Percentiles rank a stretch among this genome's conserved stretches.
These are phyloP conservation scores for Loxodonta africana DNA, from an alignment of 2,113 vertebrate species.

Conservation along the genomic window DNA sequence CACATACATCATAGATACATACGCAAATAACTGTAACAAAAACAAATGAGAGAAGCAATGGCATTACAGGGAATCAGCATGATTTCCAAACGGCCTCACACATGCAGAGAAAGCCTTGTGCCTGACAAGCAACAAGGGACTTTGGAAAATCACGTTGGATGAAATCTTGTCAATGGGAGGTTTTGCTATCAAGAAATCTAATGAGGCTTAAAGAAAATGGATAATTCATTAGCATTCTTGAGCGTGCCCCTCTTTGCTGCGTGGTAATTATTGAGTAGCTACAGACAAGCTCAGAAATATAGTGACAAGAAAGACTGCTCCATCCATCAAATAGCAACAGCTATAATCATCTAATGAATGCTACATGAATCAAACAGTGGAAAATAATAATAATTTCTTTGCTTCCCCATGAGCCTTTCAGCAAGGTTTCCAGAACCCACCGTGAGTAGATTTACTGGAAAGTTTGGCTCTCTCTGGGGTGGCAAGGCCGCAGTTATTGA, in stretches of 20 bases:
- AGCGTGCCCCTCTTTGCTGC: slow-evolving; percentile 21
- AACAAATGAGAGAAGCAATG: not conserved
- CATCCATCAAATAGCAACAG: slow-evolving; percentile 73
- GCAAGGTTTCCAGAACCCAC: slow-evolving; percentile 30
- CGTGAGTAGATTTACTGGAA: not conserved
- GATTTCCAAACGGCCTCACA: slow-evolving; percentile 43
- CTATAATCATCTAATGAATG: slow-evolving; percentile 68
- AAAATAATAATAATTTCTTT: slow-evolving; percentile 75
- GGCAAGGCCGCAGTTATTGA: not conserved
- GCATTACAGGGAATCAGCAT: not conserved
- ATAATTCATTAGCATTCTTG: slow-evolving; percentile 70
- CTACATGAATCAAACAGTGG: slow-evolving; percentile 64
- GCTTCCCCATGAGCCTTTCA: slow-evolving; percentile 36
- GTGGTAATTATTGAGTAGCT: slow-evolving; percentile 71
- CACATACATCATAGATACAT: not conserved
- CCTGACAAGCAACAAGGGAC: slow-evolving; percentile 65
- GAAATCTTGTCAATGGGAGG: slow-evolving; percentile 72
- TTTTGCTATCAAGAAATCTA: slow-evolving; percentile 75
- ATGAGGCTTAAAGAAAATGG: slow-evolving; percentile 75
- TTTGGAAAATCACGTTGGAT: slow-evolving; percentile 33
- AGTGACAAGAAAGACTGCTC: slow-evolving; percentile 50
- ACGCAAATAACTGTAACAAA: slow-evolving; percentile 66
- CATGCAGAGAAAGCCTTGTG: slow-evolving; percentile 22
- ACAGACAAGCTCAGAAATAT: slow-evolving; percentile 46
- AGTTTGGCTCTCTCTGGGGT: not conserved